Conservation (phyloP, 2,113 vertebrate genomes). For the Paramisgurnus dabryanus region DNA sequence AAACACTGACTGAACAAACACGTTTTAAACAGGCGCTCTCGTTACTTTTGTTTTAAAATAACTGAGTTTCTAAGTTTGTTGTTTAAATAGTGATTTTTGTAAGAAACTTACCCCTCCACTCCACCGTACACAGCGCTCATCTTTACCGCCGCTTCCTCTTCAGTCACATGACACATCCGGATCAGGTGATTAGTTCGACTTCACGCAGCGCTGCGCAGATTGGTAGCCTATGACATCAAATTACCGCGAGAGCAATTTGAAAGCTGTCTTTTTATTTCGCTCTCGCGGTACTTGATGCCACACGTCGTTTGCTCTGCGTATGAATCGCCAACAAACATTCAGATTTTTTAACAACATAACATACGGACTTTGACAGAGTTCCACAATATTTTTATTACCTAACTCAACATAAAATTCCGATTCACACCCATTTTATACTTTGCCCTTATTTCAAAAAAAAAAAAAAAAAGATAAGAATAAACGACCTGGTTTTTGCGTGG, state of each 20-base stretch:
- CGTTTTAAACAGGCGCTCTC: not conserved
- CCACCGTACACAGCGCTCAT: constrained; percentile 61
- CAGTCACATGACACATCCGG: constrained; percentile 50
- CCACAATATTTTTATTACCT: not conserved
- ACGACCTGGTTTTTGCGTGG: not conserved
- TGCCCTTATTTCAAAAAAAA: not conserved
- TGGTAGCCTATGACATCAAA: too few species aligned
- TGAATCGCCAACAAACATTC: too few species aligned
- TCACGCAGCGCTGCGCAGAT: too few species aligned
- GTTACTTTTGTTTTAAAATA: not conserved
- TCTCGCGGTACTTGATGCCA: too few species aligned
- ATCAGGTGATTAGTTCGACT: not conserved
- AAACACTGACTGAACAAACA: not conserved
- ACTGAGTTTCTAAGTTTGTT: not conserved
- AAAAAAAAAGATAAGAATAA: not conserved
- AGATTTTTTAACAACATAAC: not conserved
- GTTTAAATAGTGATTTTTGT: not conserved
- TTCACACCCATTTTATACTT: not conserved
- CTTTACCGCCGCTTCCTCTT: constrained; percentile 39
- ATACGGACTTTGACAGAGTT: constrained; percentile 19
- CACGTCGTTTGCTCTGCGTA: too few species aligned
- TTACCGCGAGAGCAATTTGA: too few species aligned
- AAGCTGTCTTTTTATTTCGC: too few species aligned
- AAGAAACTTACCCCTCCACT: constrained; percentile 60
- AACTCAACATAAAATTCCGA: not conserved